These are phyloP conservation scores for Parus major DNA, from an alignment of 2,113 vertebrate species.

Conservation along the genomic window DNA sequence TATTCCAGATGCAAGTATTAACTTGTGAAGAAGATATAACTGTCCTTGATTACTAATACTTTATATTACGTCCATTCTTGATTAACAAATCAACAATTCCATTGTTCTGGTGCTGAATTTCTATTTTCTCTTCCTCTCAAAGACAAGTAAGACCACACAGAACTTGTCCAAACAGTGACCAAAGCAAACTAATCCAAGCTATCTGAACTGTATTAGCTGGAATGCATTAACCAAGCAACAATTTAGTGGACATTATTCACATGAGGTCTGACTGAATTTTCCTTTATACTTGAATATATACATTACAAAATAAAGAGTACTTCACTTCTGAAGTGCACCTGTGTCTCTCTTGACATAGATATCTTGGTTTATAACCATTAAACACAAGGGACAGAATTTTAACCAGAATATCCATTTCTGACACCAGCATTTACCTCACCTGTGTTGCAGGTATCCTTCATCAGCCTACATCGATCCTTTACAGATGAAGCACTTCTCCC, in stretches of 20 bases:
- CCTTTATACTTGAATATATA: neutral
- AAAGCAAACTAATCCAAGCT: neutral
- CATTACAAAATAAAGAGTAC: neutral
- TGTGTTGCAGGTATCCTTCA: conserved; percentile 99
- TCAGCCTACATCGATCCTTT: conserved; percentile 94
- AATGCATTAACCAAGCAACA: neutral
- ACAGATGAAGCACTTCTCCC: conserved; percentile 97
- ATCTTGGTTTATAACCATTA: neutral
- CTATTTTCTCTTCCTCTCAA: neutral
- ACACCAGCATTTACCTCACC: conserved; percentile 72
- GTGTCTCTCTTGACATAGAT: neutral
- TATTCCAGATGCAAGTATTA: neutral
- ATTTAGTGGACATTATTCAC: neutral
- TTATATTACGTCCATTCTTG: neutral
- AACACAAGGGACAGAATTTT: neutral
- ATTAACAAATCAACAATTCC: neutral
- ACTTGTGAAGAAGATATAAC: neutral
- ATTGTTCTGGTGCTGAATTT: neutral
- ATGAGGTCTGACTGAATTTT: neutral
- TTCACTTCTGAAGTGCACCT: neutral
- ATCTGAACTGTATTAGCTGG: neutral
- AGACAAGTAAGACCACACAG: neutral
- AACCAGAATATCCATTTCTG: neutral
- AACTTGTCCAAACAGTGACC: neutral
- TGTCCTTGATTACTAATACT: neutral